Evolutionary conservation across 2,797 vertebrate species (phyloP).

Genomic region (Antennarius maculatus): DNA sequence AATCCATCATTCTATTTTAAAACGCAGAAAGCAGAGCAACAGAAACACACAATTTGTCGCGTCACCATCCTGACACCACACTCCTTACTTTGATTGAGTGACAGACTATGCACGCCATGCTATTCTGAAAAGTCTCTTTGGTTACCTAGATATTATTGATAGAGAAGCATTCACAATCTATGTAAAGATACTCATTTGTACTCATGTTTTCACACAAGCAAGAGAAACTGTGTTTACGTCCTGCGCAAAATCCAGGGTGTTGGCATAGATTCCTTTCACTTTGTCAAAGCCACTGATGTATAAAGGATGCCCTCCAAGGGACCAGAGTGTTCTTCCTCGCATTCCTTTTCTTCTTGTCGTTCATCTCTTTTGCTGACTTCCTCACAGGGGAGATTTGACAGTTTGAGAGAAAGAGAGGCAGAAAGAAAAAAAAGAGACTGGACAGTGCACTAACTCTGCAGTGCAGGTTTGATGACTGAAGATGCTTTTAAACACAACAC

Average conservation of each 20-base stretch:
- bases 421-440: not conserved
- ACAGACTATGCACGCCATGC: conserved; percentile 40
- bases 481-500: conserved; percentile 25
- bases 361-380: conserved; percentile 10
- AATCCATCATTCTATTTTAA: conserved; percentile 39
- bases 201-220: conserved; percentile 3
- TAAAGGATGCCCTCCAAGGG: conserved; percentile 22
- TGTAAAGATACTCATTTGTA: not conserved
- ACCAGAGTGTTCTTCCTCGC: conserved; percentile 4
- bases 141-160: conserved; percentile 28
- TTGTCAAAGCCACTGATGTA: conserved; percentile 16
- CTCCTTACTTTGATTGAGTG: conserved; percentile 42
- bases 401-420: conserved; percentile 2
- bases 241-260: too few relatives aligned
- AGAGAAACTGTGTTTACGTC: too few relatives aligned
- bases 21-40: conserved; percentile 24
- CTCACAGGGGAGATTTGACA: conserved; percentile 25
- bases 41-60: conserved; percentile 16
- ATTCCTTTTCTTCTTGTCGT: conserved; percentile 8
- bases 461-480: conserved; percentile 20
- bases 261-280: conserved; percentile 1
- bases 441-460: conserved; percentile 3
- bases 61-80: conserved; percentile 12
- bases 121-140: conserved; percentile 27
- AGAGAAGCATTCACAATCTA: conserved; percentile 6